Conservation (phyloP, 2,888 invertebrate genomes). For the Melolontha melolontha region DNA sequence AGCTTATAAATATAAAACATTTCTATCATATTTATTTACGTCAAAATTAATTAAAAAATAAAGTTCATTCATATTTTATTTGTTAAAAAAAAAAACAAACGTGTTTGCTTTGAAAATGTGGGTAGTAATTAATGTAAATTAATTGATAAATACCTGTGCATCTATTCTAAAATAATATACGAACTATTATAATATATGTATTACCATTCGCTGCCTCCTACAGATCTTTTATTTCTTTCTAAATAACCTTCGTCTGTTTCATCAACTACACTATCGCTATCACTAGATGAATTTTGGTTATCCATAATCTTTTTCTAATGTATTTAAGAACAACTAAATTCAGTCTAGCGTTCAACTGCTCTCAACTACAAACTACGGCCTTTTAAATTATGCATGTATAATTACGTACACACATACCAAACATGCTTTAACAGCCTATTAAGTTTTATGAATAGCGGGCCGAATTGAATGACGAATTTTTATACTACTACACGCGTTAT, state of each 20-base stretch:
- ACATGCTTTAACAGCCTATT: constrained; percentile 7
- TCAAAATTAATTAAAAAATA: too few relatives aligned
- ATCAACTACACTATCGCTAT: constrained; percentile 44
- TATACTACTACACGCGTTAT: constrained; percentile 13
- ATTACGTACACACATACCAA: constrained; percentile 10
- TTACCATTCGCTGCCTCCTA: constrained; percentile 38
- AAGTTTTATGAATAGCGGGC: constrained; percentile 16
- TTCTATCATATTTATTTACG: too few relatives aligned
- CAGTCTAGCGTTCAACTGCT: neutral
- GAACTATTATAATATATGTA: constrained; percentile 5
- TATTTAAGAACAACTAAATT: constrained; percentile 8
- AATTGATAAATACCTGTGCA: neutral
- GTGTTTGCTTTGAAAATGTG: too few relatives aligned
- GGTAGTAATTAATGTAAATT: neutral
- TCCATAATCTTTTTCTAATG: constrained; percentile 33
- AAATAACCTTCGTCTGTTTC: constrained; percentile 40
- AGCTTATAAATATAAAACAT: too few relatives aligned
- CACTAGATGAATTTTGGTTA: constrained; percentile 44
- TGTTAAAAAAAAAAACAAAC: too few relatives aligned
- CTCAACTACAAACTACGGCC: constrained; percentile 10
- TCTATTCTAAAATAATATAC: neutral
- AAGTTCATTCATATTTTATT: too few relatives aligned
- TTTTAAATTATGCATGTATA: constrained; percentile 13
- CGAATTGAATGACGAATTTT: constrained; percentile 13
- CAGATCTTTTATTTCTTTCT: constrained; percentile 35